Evolutionary conservation across 2,113 vertebrate species (phyloP).

Genomic region (Heterotis niloticus): DNA sequence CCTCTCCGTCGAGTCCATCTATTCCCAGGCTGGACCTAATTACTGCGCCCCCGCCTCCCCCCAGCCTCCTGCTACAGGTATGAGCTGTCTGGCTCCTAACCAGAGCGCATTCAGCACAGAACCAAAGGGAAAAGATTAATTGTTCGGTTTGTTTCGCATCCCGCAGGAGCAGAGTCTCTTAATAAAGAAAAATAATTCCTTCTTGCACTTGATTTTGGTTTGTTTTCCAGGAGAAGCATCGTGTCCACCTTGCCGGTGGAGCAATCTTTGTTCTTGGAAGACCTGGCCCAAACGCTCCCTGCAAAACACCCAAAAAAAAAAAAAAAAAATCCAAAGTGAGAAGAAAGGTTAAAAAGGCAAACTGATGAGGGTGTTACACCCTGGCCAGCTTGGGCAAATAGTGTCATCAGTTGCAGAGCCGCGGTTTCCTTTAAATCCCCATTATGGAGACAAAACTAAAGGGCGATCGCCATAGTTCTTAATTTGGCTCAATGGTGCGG

Average conservation of each 20-base stretch:
- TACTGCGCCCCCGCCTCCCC: slow-evolving; percentile 60
- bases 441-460: slow-evolving; percentile 79
- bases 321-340: slow-evolving; percentile 58
- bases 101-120: slow-evolving; percentile 66
- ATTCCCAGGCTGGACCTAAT: slow-evolving; percentile 80
- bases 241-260: slow-evolving; percentile 53
- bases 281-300: slow-evolving; percentile 68
- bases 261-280: slow-evolving; percentile 26
- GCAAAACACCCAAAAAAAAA: slow-evolving; percentile 50
- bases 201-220: slow-evolving; percentile 74
- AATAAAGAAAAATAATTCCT: slow-evolving; percentile 99
- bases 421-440: slow-evolving; percentile 76
- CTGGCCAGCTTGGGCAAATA: slow-evolving; percentile 67
- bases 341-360: slow-evolving; percentile 47
- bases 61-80: slow-evolving; percentile 74
- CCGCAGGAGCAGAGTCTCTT: slow-evolving; percentile 83
- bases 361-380: slow-evolving; percentile 65
- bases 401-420: slow-evolving; percentile 82
- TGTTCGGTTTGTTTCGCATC: slow-evolving; percentile 89
- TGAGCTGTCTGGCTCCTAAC: slow-evolving; percentile 64
- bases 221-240: slow-evolving; percentile 73
- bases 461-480: slow-evolving; percentile 82
- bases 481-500: slow-evolving; percentile 73
- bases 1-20: slow-evolving; percentile 71
- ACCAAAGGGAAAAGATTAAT: slow-evolving; percentile 95